These are phyloP conservation scores for Cotesia congregata DNA, from an alignment of 2,888 invertebrate genomes.

Conservation along the genomic window DNA sequence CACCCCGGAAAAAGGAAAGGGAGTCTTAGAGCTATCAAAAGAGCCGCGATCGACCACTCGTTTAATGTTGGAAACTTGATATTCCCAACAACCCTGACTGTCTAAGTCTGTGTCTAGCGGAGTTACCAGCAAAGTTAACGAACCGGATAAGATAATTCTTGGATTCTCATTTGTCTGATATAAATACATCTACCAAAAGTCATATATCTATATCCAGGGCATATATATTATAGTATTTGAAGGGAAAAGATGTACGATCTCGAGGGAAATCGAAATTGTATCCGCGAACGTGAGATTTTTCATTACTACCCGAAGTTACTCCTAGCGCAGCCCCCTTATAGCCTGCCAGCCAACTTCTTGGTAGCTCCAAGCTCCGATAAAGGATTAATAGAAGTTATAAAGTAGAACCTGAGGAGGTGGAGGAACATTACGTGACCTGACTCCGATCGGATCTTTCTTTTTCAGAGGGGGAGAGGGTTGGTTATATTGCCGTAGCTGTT, in stretches of 20 bases:
- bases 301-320: slow-evolving; percentile 50
- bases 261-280: slow-evolving; percentile 44
- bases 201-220: slow-evolving; percentile 12
- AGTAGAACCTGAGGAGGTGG: slow-evolving; percentile 69
- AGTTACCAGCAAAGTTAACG: slow-evolving; percentile 29
- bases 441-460: slow-evolving; percentile 69
- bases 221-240: slow-evolving; percentile 29
- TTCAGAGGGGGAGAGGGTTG: slow-evolving; percentile 50
- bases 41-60: not conserved
- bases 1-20: not conserved
- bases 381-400: slow-evolving; percentile 71
- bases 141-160: slow-evolving; percentile 39
- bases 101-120: not conserved
- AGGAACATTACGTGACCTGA: slow-evolving; percentile 70
- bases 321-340: slow-evolving; percentile 18
- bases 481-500: slow-evolving; percentile 70
- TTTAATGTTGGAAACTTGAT: slow-evolving; percentile 19
- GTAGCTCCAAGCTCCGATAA: slow-evolving; percentile 54
- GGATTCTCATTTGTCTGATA: slow-evolving; percentile 39
- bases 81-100: not conserved
- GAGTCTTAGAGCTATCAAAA: slow-evolving; percentile 11
- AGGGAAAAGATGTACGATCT: slow-evolving; percentile 37
- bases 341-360: slow-evolving; percentile 37
- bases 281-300: slow-evolving; percentile 54
- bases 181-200: slow-evolving; percentile 9